Evolutionary conservation across 2,113 vertebrate species (phyloP).

Genomic region (Chaetura pelagica): DNA sequence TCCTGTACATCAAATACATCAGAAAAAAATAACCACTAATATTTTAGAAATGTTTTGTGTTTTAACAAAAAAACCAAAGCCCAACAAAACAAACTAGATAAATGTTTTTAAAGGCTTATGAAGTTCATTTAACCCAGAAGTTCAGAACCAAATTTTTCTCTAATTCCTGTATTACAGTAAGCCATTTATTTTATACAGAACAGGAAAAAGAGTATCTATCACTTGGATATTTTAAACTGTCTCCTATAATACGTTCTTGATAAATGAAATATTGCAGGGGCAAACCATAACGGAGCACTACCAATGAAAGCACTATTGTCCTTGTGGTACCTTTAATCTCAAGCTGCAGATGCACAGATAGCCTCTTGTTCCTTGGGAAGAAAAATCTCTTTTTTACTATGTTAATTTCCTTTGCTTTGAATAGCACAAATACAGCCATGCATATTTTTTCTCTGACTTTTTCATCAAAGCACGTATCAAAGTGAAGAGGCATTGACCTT

Average conservation of each 20-base stretch:
- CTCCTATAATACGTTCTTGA: conserved; percentile 49
- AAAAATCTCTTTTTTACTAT: not conserved
- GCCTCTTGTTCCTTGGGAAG: not conserved
- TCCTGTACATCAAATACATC: not conserved
- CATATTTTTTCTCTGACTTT: not conserved
- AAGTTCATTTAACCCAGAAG: conserved; percentile 75
- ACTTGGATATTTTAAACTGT: conserved; percentile 69
- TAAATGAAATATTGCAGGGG: conserved; percentile 55
- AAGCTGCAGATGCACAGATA: conserved; percentile 2
- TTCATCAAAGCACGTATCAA: conserved; percentile 34
- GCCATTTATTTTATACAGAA: conserved; percentile 72
- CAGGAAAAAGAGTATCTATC: conserved; percentile 64
- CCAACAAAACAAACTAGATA: not conserved
- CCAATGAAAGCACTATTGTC: conserved; percentile 38
- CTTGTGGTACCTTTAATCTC: conserved; percentile 20
- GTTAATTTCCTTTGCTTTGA: conserved; percentile 20
- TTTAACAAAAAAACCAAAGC: conserved; percentile 2
- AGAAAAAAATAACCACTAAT: not conserved
- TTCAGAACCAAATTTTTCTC: conserved; percentile 56
- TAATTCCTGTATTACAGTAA: conserved; percentile 76
- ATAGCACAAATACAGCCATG: not conserved
- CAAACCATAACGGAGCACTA: conserved; percentile 12
- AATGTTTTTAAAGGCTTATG: conserved; percentile 38
- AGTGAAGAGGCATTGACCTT: conserved; percentile 32
- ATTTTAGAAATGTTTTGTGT: not conserved